Evolutionary conservation across 2,888 invertebrate genomes (phyloP).

Genomic region (Hymenopus coronatus): DNA sequence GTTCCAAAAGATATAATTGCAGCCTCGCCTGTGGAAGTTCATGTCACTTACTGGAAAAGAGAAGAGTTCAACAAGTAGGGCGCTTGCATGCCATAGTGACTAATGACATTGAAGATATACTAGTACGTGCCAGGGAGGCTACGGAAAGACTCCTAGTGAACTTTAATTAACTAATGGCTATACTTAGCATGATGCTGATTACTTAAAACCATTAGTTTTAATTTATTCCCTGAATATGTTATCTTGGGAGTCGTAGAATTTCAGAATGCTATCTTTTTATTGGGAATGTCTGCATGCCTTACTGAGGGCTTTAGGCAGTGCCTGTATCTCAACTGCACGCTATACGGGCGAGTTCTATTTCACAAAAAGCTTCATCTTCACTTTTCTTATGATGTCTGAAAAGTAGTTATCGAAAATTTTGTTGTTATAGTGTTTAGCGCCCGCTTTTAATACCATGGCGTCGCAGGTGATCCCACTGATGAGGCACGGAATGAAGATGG

Average conservation of each 20-base stretch:
- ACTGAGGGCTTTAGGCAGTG: background rate
- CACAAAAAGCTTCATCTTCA: too few species aligned
- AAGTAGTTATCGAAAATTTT: too few species aligned
- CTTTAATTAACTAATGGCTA: background rate
- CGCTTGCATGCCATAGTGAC: background rate
- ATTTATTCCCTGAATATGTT: background rate
- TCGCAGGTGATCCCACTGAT: too few species aligned
- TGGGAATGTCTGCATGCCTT: background rate
- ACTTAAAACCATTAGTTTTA: background rate
- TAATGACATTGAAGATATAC: background rate
- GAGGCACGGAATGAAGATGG: too few species aligned
- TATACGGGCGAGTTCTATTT: too few species aligned
- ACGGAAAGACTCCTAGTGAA: background rate
- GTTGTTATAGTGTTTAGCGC: too few species aligned
- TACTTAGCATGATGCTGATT: background rate
- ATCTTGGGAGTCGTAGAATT: background rate
- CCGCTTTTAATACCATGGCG: too few species aligned
- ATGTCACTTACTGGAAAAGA: background rate
- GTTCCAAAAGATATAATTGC: background rate
- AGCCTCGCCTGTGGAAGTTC: background rate
- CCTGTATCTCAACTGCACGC: too few species aligned
- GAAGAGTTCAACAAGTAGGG: background rate
- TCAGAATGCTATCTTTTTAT: background rate
- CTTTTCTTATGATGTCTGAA: too few species aligned
- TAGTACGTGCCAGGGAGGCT: background rate